Conservation (phyloP, 1,140 invertebrate genomes). For the Gryllus bimaculatus region DNA sequence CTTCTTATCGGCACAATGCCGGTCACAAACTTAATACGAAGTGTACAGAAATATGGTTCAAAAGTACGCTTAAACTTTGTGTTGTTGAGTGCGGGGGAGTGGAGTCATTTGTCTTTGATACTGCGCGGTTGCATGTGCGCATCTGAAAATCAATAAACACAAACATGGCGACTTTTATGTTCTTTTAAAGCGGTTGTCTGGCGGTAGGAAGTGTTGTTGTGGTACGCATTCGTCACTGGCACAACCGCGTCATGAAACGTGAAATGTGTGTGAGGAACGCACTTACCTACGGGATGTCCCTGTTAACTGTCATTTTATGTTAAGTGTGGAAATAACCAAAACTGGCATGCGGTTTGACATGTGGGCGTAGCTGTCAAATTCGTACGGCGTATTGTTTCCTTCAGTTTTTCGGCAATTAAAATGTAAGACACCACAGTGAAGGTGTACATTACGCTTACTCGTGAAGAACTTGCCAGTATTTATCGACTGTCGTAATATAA, state of each 20-base stretch:
- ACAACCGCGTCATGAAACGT: neutral
- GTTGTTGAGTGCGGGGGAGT: neutral
- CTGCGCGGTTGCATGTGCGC: neutral
- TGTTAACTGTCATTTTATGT: neutral
- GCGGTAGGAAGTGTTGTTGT: neutral
- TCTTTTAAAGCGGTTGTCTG: neutral
- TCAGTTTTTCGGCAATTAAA: neutral
- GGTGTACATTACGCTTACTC: neutral
- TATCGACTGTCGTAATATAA: neutral
- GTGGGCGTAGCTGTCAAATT: neutral
- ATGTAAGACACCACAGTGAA: neutral
- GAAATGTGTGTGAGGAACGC: neutral
- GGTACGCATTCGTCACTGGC: neutral
- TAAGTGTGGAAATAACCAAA: neutral
- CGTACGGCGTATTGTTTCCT: neutral
- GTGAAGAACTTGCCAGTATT: neutral
- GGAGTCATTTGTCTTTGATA: neutral
- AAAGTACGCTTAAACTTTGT: no score
- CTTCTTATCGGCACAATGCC: no score
- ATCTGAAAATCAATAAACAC: neutral
- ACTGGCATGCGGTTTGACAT: neutral
- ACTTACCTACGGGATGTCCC: neutral
- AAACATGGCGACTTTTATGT: slow-evolving; percentile 4
- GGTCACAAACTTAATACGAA: no score
- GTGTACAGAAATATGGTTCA: no score